Percentiles rank a stretch among this genome's conserved stretches.
Evolutionary conservation across 2,888 invertebrate genomes (phyloP).

Genomic region (Electrophaes corylata): DNA sequence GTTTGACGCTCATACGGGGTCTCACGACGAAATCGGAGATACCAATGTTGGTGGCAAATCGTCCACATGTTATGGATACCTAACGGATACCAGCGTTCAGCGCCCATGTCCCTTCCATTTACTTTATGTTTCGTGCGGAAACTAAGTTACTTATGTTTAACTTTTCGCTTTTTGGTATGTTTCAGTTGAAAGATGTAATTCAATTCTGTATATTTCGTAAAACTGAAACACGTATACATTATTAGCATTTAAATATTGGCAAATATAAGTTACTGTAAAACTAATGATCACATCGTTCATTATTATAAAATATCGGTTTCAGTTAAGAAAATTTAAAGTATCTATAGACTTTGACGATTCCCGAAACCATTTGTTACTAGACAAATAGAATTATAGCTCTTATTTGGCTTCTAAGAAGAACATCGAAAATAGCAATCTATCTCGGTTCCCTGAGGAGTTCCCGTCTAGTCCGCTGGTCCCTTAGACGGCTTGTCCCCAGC

Average conservation of each 20-base stretch:
- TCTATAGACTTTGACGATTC: slow-evolving; percentile 3
- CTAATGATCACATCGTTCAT: neutral
- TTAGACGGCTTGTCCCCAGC: slow-evolving; percentile 45
- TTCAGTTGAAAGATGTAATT: neutral
- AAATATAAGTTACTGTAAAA: too few relatives aligned
- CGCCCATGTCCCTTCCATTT: slow-evolving; percentile 38
- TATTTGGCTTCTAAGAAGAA: slow-evolving; percentile 52
- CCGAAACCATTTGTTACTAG: slow-evolving; percentile 37
- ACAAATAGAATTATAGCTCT: slow-evolving; percentile 52
- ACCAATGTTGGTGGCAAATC: slow-evolving; percentile 55
- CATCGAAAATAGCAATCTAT: slow-evolving; percentile 63
- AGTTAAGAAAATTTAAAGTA: neutral
- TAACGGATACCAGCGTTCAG: slow-evolving; percentile 38
- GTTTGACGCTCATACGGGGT: slow-evolving; percentile 53
- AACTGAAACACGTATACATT: neutral
- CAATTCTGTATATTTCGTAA: neutral
- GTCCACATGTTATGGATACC: slow-evolving; percentile 47
- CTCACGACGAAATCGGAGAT: slow-evolving; percentile 66
- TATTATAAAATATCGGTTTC: neutral
- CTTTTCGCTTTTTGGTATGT: neutral
- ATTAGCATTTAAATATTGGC: neutral
- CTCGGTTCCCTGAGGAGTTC: slow-evolving; percentile 58
- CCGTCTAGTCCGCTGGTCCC: slow-evolving; percentile 43
- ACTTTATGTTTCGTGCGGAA: slow-evolving; percentile 5
- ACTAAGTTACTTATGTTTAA: neutral